phyloP scores from a whole-genome alignment of 2,888 invertebrate genomes.

The Callinectes sapidus region DNA sequence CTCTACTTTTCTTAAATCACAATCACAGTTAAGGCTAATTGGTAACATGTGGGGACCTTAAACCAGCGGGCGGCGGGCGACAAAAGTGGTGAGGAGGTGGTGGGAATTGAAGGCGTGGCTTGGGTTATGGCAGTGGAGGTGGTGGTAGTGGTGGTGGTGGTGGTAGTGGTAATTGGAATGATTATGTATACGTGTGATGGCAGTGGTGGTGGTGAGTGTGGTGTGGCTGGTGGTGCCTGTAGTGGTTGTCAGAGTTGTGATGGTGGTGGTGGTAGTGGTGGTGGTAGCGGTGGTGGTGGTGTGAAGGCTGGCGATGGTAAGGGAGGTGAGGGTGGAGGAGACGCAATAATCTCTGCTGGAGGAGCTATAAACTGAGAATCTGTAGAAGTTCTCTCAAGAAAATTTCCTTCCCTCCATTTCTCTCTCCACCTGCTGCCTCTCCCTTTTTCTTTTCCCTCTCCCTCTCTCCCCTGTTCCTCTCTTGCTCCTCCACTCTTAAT shows the following conservation, averaged over 20 bases:
- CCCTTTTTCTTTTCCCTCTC: not conserved
- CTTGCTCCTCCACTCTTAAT: not conserved
- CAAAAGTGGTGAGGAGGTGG: not conserved
- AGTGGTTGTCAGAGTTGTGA: not conserved
- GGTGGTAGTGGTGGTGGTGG: not conserved
- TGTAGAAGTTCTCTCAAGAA: not conserved
- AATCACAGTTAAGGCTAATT: not conserved
- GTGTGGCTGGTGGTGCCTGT: not conserved
- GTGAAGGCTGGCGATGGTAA: not conserved
- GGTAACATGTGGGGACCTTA: not conserved
- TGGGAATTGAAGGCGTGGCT: not conserved
- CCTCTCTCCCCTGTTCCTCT: not conserved
- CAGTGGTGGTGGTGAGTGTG: not conserved
- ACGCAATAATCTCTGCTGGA: constrained; percentile 24
- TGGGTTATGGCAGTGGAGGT: not conserved
- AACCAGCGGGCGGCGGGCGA: not conserved
- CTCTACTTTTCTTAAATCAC: not conserved
- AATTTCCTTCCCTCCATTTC: not conserved
- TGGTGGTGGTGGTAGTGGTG: not conserved
- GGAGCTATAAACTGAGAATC: constrained; percentile 23
- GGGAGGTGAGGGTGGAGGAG: not conserved
- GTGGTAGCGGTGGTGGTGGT: not conserved
- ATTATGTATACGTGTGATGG: not conserved
- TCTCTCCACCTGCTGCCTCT: not conserved
- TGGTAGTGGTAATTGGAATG: not conserved